A percentile compares a stretch with the other conserved stretches of the same genome.
Evolutionary conservation across 1,140 invertebrate genomes (phyloP).

Genomic region (Asobara japonica): DNA sequence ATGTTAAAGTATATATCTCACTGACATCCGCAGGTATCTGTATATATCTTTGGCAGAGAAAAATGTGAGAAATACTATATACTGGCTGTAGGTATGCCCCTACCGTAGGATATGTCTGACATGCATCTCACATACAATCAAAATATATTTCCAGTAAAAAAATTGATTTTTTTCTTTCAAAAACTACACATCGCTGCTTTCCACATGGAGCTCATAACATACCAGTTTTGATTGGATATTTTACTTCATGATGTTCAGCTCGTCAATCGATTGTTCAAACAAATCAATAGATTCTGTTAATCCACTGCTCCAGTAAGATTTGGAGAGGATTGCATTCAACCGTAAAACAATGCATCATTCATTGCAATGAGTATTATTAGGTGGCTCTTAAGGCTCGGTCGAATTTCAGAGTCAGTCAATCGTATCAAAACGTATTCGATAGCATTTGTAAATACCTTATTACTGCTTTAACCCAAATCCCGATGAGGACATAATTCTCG

Average conservation of each 20-base stretch:
- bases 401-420: conserved; percentile 47
- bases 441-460: conserved; percentile 18
- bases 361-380: conserved; percentile 49
- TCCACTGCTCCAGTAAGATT: conserved; percentile 8
- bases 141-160: too few relatives aligned
- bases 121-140: too few relatives aligned
- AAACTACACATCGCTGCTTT: too few relatives aligned
- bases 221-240: too few relatives aligned
- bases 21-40: too few relatives aligned
- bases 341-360: conserved; percentile 48
- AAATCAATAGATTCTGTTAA: neutral
- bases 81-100: too few relatives aligned
- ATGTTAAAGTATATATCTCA: too few relatives aligned
- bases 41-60: too few relatives aligned
- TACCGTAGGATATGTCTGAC: too few relatives aligned
- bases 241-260: neutral
- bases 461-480: conserved; percentile 22
- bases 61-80: too few relatives aligned
- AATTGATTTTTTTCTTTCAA: too few relatives aligned
- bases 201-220: too few relatives aligned
- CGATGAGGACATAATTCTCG: neutral
- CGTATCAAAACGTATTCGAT: conserved; percentile 45
- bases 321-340: conserved; percentile 32
- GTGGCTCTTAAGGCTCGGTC: conserved; percentile 17
- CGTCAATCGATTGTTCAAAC: neutral